Conservation (phyloP, 2,888 invertebrate genomes). For the Ferdinandea cuprea region DNA sequence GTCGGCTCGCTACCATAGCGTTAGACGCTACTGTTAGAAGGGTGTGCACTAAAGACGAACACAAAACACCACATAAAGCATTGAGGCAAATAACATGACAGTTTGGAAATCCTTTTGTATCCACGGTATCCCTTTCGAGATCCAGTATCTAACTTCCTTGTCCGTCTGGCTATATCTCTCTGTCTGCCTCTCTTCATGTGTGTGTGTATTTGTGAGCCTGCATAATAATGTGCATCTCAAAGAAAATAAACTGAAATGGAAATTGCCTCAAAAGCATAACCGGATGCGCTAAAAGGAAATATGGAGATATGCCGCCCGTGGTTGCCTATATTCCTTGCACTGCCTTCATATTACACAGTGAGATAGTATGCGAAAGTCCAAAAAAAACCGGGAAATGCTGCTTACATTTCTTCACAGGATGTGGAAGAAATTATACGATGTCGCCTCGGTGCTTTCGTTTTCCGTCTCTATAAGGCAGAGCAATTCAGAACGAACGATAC, state of each 20-base stretch:
- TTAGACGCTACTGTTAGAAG: too few relatives aligned
- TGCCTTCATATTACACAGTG: conserved; percentile 15
- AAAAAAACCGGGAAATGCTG: conserved; percentile 40
- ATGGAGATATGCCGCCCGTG: conserved; percentile 61
- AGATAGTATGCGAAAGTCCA: conserved; percentile 28
- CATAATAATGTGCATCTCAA: conserved; percentile 66
- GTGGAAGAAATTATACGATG: conserved; percentile 69
- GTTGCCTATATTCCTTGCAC: conserved; percentile 40
- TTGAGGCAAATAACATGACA: conserved; percentile 64
- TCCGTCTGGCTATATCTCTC: conserved; percentile 26
- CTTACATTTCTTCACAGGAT: conserved; percentile 65
- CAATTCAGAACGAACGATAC: not conserved
- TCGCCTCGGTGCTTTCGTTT: conserved; percentile 56
- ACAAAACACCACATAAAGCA: conserved; percentile 54
- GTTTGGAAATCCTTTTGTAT: conserved; percentile 67
- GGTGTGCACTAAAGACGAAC: not conserved
- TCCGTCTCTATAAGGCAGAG: conserved; percentile 18
- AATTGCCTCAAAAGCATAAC: conserved; percentile 72
- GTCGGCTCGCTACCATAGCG: too few relatives aligned
- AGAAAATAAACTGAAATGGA: conserved; percentile 71
- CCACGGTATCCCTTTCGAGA: conserved; percentile 45
- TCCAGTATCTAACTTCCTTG: conserved; percentile 51
- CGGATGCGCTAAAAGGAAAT: conserved; percentile 67
- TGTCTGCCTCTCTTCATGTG: conserved; percentile 58
- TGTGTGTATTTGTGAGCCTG: conserved; percentile 27